Percentiles rank a stretch among this genome's conserved stretches.
Evolutionary conservation across 2,113 vertebrate genomes (phyloP).

Genomic region (Craseonycteris thonglongyai): DNA sequence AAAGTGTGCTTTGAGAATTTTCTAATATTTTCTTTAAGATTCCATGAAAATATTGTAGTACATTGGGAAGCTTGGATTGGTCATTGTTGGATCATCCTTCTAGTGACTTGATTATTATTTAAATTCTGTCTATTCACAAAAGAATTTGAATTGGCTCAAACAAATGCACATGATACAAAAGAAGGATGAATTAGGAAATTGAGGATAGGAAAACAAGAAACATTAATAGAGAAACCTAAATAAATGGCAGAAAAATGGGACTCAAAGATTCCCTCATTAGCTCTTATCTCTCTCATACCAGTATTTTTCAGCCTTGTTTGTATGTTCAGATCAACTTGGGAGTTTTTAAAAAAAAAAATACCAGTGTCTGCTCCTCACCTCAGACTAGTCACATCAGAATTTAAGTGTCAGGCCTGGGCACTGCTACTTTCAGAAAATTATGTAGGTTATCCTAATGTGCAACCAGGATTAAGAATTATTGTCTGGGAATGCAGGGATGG

Average conservation of each 20-base stretch:
- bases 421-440: neutral
- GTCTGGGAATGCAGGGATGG: too few species aligned
- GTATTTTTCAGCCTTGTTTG: neutral
- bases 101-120: neutral
- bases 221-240: neutral
- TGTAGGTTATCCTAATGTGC: neutral
- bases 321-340: neutral
- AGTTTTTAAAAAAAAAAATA: neutral
- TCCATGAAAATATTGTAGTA: neutral
- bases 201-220: neutral
- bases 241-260: neutral
- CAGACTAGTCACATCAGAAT: neutral
- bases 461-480: neutral
- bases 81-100: neutral
- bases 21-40: neutral
- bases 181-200: neutral
- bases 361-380: neutral
- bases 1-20: neutral
- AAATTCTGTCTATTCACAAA: neutral
- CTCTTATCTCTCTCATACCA: neutral
- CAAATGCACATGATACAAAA: neutral
- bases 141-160: neutral
- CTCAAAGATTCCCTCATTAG: neutral
- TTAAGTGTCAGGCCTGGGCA: neutral
- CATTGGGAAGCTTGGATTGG: neutral